Evolutionary conservation across 2,797 vertebrate genomes (phyloP).

Genomic region (Furcifer pardalis): DNA sequence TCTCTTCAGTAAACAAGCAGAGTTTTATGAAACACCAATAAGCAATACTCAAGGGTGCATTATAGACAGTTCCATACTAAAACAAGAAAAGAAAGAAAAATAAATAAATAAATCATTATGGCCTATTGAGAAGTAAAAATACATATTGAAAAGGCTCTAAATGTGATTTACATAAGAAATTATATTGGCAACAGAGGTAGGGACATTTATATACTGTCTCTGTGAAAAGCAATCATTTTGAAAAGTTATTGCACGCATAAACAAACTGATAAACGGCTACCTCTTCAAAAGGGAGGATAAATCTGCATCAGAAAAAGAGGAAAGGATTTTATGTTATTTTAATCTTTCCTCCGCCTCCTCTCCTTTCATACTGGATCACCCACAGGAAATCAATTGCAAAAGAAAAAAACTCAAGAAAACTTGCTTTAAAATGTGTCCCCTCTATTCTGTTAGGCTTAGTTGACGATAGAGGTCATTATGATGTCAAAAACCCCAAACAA

Average conservation of each 20-base stretch:
- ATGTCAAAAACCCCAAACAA: neutral
- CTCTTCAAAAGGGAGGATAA: neutral
- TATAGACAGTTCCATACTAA: slow-evolving; percentile 38
- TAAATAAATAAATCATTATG: slow-evolving; percentile 50
- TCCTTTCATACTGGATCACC: neutral
- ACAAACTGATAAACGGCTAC: neutral
- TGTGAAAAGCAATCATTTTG: slow-evolving; percentile 10
- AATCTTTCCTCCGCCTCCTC: neutral
- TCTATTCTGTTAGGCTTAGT: neutral
- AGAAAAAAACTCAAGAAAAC: neutral
- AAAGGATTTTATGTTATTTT: neutral
- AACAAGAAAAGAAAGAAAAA: no score
- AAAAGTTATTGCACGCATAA: neutral
- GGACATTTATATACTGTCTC: neutral
- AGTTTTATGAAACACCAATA: slow-evolving; percentile 55
- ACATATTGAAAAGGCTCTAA: slow-evolving; percentile 44
- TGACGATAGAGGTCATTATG: neutral
- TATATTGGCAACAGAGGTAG: neutral
- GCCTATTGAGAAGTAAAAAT: slow-evolving; percentile 34
- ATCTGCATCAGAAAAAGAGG: neutral
- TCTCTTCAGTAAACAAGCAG: slow-evolving; percentile 54
- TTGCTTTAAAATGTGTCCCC: neutral
- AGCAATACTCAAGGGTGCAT: slow-evolving; percentile 2
- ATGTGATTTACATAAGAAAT: slow-evolving; percentile 38
- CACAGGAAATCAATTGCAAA: neutral